These are phyloP conservation scores for Actenoides hombroni DNA, from an alignment of 2,113 vertebrate species.

Conservation along the genomic window DNA sequence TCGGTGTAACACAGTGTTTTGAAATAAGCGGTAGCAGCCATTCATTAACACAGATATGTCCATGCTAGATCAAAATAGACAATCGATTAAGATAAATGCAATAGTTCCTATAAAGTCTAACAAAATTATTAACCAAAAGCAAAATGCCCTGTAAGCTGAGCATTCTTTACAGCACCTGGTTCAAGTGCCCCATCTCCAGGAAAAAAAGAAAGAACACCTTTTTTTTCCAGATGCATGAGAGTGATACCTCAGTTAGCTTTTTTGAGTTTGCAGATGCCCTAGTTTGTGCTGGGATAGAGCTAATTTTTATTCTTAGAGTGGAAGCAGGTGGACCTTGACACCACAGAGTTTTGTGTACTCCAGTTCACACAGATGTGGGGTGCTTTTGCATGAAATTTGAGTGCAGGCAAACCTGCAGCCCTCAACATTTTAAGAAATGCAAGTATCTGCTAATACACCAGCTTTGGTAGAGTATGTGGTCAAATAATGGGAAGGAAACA, in stretches of 20 bases:
- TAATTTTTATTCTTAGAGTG: neutral
- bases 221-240: neutral
- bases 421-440: conserved; percentile 10
- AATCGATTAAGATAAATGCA: too few relatives aligned
- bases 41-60: too few relatives aligned
- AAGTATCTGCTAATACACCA: neutral
- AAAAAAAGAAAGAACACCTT: too few relatives aligned
- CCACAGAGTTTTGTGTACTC: neutral
- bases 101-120: too few relatives aligned
- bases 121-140: too few relatives aligned
- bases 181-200: too few relatives aligned
- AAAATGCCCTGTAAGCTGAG: too few relatives aligned
- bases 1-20: too few relatives aligned
- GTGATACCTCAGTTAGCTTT: neutral
- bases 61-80: too few relatives aligned
- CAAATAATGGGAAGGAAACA: conserved; percentile 2
- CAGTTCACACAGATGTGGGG: neutral
- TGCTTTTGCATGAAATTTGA: neutral
- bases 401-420: neutral
- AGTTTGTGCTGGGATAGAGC: neutral
- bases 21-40: too few relatives aligned
- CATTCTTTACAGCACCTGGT: too few relatives aligned
- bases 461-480: neutral
- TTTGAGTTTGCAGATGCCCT: neutral
- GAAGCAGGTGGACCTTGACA: neutral